Evolutionary conservation across 2,888 invertebrate species (phyloP), one percentile per base, ranked within the genome.

Genomic region (Leptopilina syphax): DNA sequence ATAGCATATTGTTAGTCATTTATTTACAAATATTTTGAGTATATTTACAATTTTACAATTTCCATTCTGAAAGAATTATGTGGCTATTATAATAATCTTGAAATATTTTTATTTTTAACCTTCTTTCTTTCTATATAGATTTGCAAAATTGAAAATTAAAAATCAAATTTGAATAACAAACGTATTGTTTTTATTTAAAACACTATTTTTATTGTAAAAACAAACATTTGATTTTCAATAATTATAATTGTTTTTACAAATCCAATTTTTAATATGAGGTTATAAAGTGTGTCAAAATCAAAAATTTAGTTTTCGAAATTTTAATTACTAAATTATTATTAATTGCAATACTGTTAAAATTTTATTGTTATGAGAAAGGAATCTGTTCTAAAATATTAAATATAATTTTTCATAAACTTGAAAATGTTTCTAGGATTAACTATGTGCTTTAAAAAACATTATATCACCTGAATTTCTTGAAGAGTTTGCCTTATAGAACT

Each of bases 351-450:
- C 13, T 60, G 6, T 60, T 60, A 60, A 60, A 60, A 60, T 60
- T 60, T 4, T 60, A 1, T 60, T 18, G 60, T 60, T 60, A 8
- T 5, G 18, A 60, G 4, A 6, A 60, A 60, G 18, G 60, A 60
- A 60, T 60, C 60, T 60, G 50, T 60, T 18, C 13, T 18, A 60
- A 60, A 60, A 60, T 18, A 60, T 6, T n/a, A 63, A 18, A 63
- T 24, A 63, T 60, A 63, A 63, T 63, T 63, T 9, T 63, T 63
- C 24, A 63, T 57, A 57, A 73, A 73, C n/a, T n/a, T 70, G 4
- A 57, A 70, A 70, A 57, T 54, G 54, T 54, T 82, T 83, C 67
- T 83, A 83, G 83, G 83, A 80, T 78, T 79, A 81, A 82, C 81
- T 78, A 79, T 65, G 81, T 80, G 82, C 76, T 79, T 80, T 81